A percentile compares a stretch with the other conserved stretches of the same genome.
These are phyloP conservation scores for Nephrotoma guestfalica DNA, from an alignment of 2,888 invertebrate genomes.

Conservation along the genomic window DNA sequence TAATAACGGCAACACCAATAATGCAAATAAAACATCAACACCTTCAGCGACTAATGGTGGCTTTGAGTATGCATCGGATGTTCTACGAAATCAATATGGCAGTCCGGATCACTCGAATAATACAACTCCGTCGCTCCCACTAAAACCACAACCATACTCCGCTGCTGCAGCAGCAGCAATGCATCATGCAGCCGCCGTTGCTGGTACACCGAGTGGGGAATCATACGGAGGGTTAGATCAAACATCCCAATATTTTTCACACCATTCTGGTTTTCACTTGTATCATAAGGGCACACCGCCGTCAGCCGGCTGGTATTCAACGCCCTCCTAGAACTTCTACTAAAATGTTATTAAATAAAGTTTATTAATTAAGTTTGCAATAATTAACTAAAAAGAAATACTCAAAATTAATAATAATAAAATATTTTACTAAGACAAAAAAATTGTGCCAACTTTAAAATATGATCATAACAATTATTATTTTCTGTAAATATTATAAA, in stretches of 20 bases:
- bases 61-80: constrained; percentile 50
- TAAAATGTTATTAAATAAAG: neutral
- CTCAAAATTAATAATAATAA: neutral
- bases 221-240: constrained; percentile 52
- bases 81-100: constrained; percentile 36
- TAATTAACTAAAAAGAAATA: neutral
- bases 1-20: constrained; percentile 43
- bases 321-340: constrained; percentile 46
- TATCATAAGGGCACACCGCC: constrained; percentile 64
- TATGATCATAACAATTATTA: neutral
- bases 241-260: constrained; percentile 68
- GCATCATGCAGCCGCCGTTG: constrained; percentile 36
- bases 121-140: constrained; percentile 52
- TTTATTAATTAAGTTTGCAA: neutral
- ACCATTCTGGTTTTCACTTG: constrained; percentile 69
- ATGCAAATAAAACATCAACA: constrained; percentile 23
- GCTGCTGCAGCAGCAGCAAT: constrained; percentile 49
- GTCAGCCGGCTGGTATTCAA: constrained; percentile 63
- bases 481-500: neutral
- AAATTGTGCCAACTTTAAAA: neutral
- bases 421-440: neutral
- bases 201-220: constrained; percentile 38
- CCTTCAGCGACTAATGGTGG: constrained; percentile 25
- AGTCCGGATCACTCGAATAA: constrained; percentile 39
- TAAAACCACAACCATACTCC: constrained; percentile 84